Percentiles rank a stretch among this genome's conserved stretches.
phyloP scores from a whole-genome alignment of 2,113 vertebrate species.

The Furnarius figulus region DNA sequence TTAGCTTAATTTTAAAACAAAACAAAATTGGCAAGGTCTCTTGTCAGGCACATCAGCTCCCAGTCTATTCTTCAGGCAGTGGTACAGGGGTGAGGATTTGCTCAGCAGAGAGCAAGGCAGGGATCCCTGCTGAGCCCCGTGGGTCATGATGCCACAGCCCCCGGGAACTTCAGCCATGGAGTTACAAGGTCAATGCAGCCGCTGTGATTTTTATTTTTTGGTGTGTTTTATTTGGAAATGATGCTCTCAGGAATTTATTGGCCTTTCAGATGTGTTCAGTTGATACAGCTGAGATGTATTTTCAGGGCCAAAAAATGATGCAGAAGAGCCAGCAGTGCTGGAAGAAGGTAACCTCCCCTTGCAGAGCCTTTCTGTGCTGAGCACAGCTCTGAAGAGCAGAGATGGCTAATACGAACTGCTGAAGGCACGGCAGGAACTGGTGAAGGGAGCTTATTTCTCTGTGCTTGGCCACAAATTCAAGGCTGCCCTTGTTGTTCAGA shows the following conservation, averaged over 20 bases:
- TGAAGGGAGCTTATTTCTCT: neutral
- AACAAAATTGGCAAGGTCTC: neutral
- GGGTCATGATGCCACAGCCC: neutral
- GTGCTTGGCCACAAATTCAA: neutral
- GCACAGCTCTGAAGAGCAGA: neutral
- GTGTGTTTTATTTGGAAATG: neutral
- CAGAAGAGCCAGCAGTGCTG: neutral
- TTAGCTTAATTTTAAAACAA: slow-evolving; percentile 37
- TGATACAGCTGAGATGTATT: neutral
- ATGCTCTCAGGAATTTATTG: neutral
- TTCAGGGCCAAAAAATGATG: neutral
- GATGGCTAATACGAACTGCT: neutral
- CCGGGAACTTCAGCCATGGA: neutral
- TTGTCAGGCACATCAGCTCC: neutral
- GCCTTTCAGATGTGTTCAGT: neutral
- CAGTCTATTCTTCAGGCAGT: neutral
- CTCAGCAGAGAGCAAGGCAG: neutral
- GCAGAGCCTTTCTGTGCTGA: neutral
- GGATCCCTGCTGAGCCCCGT: neutral
- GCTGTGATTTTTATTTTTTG: neutral
- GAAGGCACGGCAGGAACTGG: neutral
- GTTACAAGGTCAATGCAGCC: neutral
- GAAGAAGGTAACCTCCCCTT: neutral
- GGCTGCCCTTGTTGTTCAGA: neutral
- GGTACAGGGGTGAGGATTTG: neutral